These are phyloP conservation scores for Leucophenga maculata DNA, from an alignment of 2,888 invertebrate species.

Conservation along the genomic window DNA sequence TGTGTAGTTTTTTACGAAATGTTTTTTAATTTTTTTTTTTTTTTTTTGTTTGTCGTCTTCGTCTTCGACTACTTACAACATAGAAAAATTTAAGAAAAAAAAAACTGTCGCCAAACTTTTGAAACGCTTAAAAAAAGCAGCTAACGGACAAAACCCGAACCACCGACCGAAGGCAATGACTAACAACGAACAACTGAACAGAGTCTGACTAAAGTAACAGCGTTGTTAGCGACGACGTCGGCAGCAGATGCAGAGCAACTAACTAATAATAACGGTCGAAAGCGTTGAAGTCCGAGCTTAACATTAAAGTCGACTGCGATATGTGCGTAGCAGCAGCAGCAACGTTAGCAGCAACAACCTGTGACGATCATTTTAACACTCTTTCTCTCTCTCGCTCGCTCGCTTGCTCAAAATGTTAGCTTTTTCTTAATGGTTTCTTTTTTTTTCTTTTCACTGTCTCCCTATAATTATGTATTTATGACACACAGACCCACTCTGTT, in stretches of 20 bases:
- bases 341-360: no score
- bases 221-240: slow-evolving; percentile 29
- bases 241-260: not conserved
- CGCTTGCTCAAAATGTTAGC: no score
- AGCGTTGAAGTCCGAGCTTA: no score
- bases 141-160: slow-evolving; percentile 33
- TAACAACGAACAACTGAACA: slow-evolving; percentile 63
- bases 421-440: no score
- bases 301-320: no score
- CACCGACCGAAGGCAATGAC: slow-evolving; percentile 56
- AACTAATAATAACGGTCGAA: no score
- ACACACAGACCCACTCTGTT: no score
- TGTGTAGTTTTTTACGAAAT: not conserved
- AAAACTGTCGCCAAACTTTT: not conserved
- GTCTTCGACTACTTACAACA: not conserved
- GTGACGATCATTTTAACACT: no score
- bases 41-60: not conserved
- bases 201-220: slow-evolving; percentile 51
- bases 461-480: no score
- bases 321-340: no score
- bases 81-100: not conserved
- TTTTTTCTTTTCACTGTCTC: no score
- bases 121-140: not conserved
- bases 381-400: no score
- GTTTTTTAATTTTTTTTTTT: not conserved